These are phyloP conservation scores for Syngnathus rostellatus DNA, from an alignment of 2,797 vertebrate species.

Conservation along the genomic window DNA sequence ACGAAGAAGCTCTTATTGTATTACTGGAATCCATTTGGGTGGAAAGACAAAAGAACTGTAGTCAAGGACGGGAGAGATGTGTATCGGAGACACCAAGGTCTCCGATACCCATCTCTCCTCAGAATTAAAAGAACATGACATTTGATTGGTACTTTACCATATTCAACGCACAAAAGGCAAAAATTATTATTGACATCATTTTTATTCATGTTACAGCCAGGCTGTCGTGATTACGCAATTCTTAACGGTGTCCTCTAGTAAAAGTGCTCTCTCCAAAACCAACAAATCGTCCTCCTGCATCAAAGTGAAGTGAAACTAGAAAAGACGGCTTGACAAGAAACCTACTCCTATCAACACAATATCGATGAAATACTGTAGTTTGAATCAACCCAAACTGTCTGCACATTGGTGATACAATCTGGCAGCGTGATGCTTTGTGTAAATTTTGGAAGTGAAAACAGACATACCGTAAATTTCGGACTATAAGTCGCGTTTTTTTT, in stretches of 20 bases:
- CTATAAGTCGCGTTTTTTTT: too few species aligned
- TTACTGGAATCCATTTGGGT: slow-evolving; percentile 27
- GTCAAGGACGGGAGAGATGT: slow-evolving; percentile 31
- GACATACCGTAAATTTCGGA: too few species aligned
- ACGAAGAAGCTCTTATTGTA: slow-evolving; percentile 23
- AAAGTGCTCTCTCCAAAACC: slow-evolving; percentile 32
- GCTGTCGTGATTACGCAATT: slow-evolving; percentile 8
- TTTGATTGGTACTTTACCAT: neutral
- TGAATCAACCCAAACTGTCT: slow-evolving; percentile 60
- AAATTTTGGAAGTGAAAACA: slow-evolving; percentile 61
- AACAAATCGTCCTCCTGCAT: slow-evolving; percentile 1
- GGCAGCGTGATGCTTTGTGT: slow-evolving; percentile 69
- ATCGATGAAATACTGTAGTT: slow-evolving; percentile 46
- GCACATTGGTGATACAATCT: slow-evolving; percentile 42
- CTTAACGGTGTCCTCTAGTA: slow-evolving; percentile 3
- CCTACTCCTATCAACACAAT: slow-evolving; percentile 23
- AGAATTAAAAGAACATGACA: neutral
- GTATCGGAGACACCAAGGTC: slow-evolving; percentile 5
- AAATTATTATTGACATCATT: neutral
- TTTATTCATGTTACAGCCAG: neutral
- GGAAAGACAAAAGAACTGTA: slow-evolving; percentile 8
- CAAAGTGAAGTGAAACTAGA: slow-evolving; percentile 38
- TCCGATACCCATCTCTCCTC: slow-evolving; percentile 10
- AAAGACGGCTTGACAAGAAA: slow-evolving; percentile 31
- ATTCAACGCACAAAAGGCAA: neutral